phyloP scores from a whole-genome alignment of 2,888 invertebrate species.

The Acanthosepion lycidas region DNA sequence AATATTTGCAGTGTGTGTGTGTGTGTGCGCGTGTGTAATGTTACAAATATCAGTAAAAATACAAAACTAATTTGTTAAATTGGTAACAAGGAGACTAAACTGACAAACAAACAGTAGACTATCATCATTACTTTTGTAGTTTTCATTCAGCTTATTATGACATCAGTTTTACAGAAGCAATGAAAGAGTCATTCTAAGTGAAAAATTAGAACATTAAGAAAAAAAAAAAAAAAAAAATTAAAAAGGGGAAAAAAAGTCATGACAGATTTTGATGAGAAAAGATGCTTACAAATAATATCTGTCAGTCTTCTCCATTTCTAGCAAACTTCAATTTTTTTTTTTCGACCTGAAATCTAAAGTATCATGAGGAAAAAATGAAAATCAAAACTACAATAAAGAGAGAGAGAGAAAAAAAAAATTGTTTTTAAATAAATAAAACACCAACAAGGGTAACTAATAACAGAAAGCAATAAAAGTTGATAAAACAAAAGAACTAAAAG shows the following conservation, averaged over 20 bases:
- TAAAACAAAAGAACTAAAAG: background rate
- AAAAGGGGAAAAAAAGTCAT: conserved; percentile 11
- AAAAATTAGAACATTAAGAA: background rate
- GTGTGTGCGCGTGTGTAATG: background rate
- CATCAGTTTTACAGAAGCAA: background rate
- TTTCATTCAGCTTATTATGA: background rate
- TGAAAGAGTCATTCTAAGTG: background rate
- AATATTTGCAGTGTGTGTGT: background rate
- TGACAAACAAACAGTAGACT: background rate
- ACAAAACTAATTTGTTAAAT: conserved; percentile 2
- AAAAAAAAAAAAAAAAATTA: background rate
- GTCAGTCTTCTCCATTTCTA: conserved; percentile 44
- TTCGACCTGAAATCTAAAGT: conserved; percentile 46
- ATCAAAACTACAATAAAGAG: conserved; percentile 8
- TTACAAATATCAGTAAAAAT: background rate
- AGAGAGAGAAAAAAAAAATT: background rate
- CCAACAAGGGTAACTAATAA: background rate
- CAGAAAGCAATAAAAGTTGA: background rate
- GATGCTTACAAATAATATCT: conserved; percentile 44
- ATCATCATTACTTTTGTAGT: background rate
- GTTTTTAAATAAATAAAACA: background rate
- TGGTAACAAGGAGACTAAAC: conserved; percentile 5
- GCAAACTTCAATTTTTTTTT: conserved; percentile 46
- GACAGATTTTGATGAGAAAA: conserved; percentile 46
- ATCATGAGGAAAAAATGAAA: conserved; percentile 38